phyloP scores from a whole-genome alignment of 2,113 vertebrate genomes.

The Meleagris gallopavo region DNA sequence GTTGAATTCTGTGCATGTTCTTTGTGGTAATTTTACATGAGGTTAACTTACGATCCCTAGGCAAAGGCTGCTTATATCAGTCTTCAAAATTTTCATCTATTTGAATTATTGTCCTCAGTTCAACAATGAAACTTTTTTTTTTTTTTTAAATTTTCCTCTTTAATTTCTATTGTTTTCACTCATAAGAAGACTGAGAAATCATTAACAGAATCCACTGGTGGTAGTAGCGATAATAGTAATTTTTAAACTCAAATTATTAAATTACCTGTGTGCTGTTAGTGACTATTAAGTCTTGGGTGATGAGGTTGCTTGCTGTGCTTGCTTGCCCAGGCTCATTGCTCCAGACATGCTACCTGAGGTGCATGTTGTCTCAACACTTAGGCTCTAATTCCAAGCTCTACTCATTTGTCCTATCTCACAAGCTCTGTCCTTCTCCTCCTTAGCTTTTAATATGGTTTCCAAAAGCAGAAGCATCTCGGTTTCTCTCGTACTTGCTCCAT shows the following conservation, averaged over 20 bases:
- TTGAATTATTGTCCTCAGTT: conserved; percentile 8
- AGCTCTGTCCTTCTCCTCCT: not conserved
- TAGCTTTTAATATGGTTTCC: not conserved
- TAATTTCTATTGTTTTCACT: conserved; percentile 47
- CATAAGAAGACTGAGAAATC: conserved; percentile 35
- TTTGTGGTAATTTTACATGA: conserved; percentile 33
- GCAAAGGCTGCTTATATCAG: conserved; percentile 1
- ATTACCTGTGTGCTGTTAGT: not conserved
- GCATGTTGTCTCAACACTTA: not conserved
- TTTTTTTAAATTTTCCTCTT: not conserved
- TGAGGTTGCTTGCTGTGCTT: not conserved
- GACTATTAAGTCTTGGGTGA: not conserved
- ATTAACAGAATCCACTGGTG: conserved; percentile 23
- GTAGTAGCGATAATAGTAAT: not conserved
- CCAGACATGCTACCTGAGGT: not conserved
- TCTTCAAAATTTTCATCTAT: conserved; percentile 8
- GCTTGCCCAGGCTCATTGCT: not conserved
- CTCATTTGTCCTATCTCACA: fast-evolving
- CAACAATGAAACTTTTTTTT: not conserved
- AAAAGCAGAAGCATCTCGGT: not conserved
- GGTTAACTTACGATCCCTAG: not conserved
- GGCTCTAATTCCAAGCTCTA: not conserved
- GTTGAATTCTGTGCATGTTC: conserved; percentile 1
- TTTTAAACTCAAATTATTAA: not conserved
- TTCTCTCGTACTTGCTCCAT: fast-evolving